A percentile compares a stretch with the other conserved stretches of the same genome.
Evolutionary conservation across 2,888 invertebrate genomes (phyloP).

Genomic region (Anticlea derivata): DNA sequence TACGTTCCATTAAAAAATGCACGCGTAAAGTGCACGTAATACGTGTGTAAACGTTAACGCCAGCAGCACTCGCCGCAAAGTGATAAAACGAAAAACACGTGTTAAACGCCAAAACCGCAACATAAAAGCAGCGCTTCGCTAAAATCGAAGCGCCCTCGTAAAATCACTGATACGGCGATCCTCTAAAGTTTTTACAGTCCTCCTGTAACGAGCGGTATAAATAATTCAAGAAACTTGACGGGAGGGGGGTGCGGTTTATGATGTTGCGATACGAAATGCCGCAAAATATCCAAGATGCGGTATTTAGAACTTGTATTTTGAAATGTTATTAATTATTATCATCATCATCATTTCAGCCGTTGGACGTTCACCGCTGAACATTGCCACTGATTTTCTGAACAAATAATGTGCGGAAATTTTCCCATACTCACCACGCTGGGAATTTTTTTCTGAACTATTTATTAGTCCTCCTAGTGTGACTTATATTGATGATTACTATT

Average conservation of each 20-base stretch:
- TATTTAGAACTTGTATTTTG: not conserved
- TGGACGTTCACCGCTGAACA: too few species aligned
- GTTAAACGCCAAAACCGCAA: conserved; percentile 24
- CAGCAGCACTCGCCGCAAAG: conserved; percentile 7
- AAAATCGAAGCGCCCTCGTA: conserved; percentile 35
- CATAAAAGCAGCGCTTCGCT: conserved; percentile 5
- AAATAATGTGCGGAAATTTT: too few species aligned
- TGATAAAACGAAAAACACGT: conserved; percentile 31
- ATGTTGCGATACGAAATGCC: conserved; percentile 18
- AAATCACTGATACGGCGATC: conserved; percentile 40
- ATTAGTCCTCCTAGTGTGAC: too few species aligned
- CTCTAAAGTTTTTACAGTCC: conserved; percentile 43
- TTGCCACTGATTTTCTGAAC: too few species aligned
- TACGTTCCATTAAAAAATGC: conserved; percentile 7
- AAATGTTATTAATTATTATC: too few species aligned
- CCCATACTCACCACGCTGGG: too few species aligned
- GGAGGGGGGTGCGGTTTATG: conserved; percentile 29
- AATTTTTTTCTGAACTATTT: too few species aligned
- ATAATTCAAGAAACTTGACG: conserved; percentile 42
- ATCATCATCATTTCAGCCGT: too few species aligned
- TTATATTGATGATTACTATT: too few species aligned
- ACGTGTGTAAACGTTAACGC: not conserved
- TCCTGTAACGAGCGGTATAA: conserved; percentile 36
- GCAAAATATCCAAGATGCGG: conserved; percentile 14
- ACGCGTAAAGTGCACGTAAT: not conserved